phyloP scores from a whole-genome alignment of 1,140 invertebrate genomes.

The Trichogramma pretiosum region DNA sequence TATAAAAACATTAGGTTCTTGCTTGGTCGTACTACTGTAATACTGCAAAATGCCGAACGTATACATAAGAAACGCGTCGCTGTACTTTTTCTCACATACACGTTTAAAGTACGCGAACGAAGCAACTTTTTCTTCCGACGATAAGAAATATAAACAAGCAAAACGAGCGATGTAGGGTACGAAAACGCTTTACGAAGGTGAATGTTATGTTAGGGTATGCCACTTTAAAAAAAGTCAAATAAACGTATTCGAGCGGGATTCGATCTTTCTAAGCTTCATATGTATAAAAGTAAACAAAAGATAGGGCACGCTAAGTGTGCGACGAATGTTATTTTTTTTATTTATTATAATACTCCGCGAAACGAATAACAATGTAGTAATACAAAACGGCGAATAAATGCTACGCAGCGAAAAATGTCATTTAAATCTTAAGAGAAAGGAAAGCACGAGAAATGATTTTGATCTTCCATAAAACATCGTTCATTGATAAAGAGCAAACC shows the following conservation, averaged over 20 bases:
- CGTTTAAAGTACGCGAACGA: constrained; percentile 8
- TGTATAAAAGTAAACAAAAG: too few relatives aligned
- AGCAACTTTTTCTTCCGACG: constrained; percentile 15
- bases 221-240: constrained; percentile 9
- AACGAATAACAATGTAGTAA: too few relatives aligned
- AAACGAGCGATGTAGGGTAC: too few relatives aligned
- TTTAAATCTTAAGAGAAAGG: constrained; percentile 10
- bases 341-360: too few relatives aligned
- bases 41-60: constrained; percentile 15
- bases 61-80: too few relatives aligned
- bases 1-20: constrained; percentile 6
- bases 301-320: too few relatives aligned
- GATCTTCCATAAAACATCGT: constrained; percentile 16
- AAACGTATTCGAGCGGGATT: constrained; percentile 11
- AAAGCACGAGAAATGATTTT: constrained; percentile 8
- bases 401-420: constrained; percentile 9
- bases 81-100: constrained; percentile 14
- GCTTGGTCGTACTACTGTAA: constrained; percentile 8
- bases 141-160: too few relatives aligned
- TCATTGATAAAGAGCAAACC: too few relatives aligned
- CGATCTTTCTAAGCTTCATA: too few relatives aligned
- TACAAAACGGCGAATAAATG: constrained; percentile 1
- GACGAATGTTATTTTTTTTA: too few relatives aligned
- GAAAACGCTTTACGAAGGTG: too few relatives aligned
- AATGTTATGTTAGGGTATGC: too few relatives aligned